Evolutionary conservation across 2,888 invertebrate genomes (phyloP), one percentile per base, ranked within the genome.

Genomic region (Andrena camellia): DNA sequence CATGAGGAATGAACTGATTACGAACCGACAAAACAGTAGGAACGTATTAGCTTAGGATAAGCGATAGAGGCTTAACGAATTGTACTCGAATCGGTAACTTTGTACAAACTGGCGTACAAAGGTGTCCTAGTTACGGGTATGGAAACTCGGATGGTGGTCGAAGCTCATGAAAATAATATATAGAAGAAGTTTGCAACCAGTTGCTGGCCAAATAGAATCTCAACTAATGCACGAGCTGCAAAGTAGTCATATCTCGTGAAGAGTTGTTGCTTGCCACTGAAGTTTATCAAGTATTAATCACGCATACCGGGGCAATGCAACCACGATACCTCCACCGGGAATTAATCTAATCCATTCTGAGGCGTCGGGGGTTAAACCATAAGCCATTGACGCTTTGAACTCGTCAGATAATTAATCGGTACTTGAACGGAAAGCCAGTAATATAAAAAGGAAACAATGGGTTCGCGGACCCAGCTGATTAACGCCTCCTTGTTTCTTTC

Each of bases 1-100:
- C 88, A 86, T 54, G 92, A 92, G 7, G 92, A 92, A 72, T 92
- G 83, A 90, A 48, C 17, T 7, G 13, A 59, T 10, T 10, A 7
- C 13, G 48, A 42, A 60, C 33, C 33, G 50, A 54, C 10, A 33
- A 60, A 42, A 10, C 17, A 8, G 10, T 54, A 33, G 67, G 62
- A 73, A 69, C 33, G 81, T 72, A 83, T 78, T 72, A 84, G 54
- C 54, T 23, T 71, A 67, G 59, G 31, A n/a, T 57, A 76, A 78
- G 23, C 59, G 66, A 64, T 26, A 50, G 35, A 62, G 6, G 29
- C 13, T 64, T 64, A 20, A 59, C 23, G 1, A 71, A 20, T 3
- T 29, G 8, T 62, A 62, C 17, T 20, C 31, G 35, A 42, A 29
- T 29, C 35, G 31, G 17, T 66, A 31, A 57, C 57, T 42, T 54